Percentiles rank a stretch among this genome's conserved stretches.
Conservation (phyloP, 1,140 invertebrate species). For the Calephelis virginiensis region DNA sequence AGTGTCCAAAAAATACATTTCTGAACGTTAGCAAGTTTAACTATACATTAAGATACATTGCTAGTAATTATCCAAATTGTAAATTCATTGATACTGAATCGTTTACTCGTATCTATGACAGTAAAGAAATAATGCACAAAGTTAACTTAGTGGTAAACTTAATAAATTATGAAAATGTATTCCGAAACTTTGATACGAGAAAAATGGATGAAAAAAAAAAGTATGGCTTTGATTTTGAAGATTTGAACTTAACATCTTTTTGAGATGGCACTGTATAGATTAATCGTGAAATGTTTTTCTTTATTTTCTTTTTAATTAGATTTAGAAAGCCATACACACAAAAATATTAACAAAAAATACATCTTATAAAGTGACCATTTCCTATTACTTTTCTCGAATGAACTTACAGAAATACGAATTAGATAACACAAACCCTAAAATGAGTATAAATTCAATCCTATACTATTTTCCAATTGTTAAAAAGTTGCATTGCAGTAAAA, state of each 20-base stretch:
- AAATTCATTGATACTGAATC: constrained; percentile 8
- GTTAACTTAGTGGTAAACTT: background rate
- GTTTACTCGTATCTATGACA: no score
- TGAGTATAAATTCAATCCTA: no score
- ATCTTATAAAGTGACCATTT: constrained; percentile 17
- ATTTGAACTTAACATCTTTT: no score
- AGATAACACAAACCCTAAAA: background rate
- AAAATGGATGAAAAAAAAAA: no score
- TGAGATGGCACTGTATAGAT: no score
- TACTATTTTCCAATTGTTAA: constrained; percentile 1
- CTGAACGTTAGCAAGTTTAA: constrained; percentile 20
- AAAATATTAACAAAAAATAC: background rate
- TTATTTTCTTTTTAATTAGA: no score
- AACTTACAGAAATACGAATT: background rate
- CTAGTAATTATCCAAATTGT: constrained; percentile 8
- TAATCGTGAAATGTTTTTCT: no score
- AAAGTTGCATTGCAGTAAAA: no score
- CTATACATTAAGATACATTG: constrained; percentile 15
- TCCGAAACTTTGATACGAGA: background rate
- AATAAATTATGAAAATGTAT: background rate
- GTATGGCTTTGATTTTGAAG: no score
- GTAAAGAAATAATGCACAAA: background rate
- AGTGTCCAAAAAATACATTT: constrained; percentile 15
- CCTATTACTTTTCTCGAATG: constrained; percentile 11
- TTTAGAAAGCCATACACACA: no score